Conservation (phyloP, 2,888 invertebrate genomes). For the Caenorhabditis auriculariae region DNA sequence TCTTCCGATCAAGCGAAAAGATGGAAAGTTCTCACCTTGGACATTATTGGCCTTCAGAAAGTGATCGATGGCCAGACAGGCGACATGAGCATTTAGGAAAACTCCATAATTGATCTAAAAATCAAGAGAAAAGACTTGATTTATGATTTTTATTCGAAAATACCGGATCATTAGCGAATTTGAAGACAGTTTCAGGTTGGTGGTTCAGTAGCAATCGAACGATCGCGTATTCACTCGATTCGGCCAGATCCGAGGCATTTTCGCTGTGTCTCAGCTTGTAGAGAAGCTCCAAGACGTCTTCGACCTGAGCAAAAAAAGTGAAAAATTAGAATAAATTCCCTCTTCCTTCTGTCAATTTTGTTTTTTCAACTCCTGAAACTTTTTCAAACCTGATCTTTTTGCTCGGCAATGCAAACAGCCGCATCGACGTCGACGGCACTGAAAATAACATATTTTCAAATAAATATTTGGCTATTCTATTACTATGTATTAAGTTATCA, state of each 20-base stretch:
- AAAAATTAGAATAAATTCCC: neutral
- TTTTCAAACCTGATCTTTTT: slow-evolving; percentile 49
- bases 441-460: slow-evolving; percentile 12
- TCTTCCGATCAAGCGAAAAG: no score
- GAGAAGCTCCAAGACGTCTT: slow-evolving; percentile 52
- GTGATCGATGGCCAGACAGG: slow-evolving; percentile 79
- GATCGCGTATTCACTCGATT: slow-evolving; percentile 82
- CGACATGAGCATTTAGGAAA: slow-evolving; percentile 80
- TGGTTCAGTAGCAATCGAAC: slow-evolving; percentile 68
- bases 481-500: neutral
- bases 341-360: no score
- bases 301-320: slow-evolving; percentile 16
- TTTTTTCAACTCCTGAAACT: neutral
- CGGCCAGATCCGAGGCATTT: slow-evolving; percentile 72
- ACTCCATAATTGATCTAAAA: slow-evolving; percentile 79
- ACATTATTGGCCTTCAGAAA: slow-evolving; percentile 69
- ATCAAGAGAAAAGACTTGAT: neutral
- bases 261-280: slow-evolving; percentile 71
- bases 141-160: neutral
- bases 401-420: slow-evolving; percentile 53
- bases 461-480: neutral
- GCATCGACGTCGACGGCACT: slow-evolving; percentile 62
- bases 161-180: slow-evolving; percentile 77
- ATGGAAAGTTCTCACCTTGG: no score
- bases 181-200: slow-evolving; percentile 72